phyloP scores from a whole-genome alignment of 37 sponge, comb jelly and placozoan genomes.

The Cliona cf. orientalis region DNA sequence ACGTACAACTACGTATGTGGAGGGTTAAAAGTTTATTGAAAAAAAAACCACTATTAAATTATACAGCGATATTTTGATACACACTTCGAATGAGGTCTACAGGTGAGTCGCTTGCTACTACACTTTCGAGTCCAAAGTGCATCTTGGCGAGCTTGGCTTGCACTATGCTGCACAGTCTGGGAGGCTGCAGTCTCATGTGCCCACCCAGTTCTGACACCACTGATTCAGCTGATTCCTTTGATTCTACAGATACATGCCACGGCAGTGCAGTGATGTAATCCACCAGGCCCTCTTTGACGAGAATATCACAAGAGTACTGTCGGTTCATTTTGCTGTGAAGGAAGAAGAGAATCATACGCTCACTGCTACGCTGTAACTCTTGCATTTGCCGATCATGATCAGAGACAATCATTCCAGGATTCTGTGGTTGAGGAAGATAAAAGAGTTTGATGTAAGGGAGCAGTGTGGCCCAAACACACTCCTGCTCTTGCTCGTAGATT shows the following conservation, averaged over 20 bases:
- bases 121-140: constrained; percentile 32
- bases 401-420: too few species aligned
- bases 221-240: background rate
- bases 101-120: constrained; percentile 11
- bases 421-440: constrained; percentile 33
- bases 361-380: background rate
- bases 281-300: constrained; percentile 25
- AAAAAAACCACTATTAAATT: too few species aligned
- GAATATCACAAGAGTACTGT: constrained; percentile 17
- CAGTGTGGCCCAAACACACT: constrained; percentile 25
- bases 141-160: constrained; percentile 31
- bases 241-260: constrained; percentile 9
- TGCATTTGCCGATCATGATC: too few species aligned
- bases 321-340: constrained; percentile 12
- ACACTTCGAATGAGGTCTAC: too few species aligned
- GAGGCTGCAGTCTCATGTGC: constrained; percentile 15
- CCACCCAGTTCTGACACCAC: background rate
- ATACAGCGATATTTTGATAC: too few species aligned
- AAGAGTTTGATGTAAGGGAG: constrained; percentile 38
- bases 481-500: constrained; percentile 21
- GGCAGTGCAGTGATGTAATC: constrained; percentile 33
- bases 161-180: constrained; percentile 8
- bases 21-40: too few species aligned
- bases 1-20: too few species aligned
- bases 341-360: constrained; percentile 19